A percentile compares a stretch with the other conserved stretches of the same genome.
Conservation (phyloP, 2,888 invertebrate species). For the Metalampra italica region DNA sequence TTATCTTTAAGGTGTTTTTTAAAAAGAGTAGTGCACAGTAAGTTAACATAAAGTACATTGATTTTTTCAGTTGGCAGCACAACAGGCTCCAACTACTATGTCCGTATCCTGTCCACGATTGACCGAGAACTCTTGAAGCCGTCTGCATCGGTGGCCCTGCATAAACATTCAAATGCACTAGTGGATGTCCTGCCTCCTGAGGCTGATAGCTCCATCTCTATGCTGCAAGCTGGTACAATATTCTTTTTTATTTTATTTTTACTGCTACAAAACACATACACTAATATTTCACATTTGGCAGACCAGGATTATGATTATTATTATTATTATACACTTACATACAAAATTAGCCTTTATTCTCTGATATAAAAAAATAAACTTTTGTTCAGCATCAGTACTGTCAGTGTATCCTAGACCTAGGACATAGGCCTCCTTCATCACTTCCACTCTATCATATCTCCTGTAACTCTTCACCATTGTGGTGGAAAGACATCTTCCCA, state of each 20-base stretch:
- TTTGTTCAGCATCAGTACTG: no score
- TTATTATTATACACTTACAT: no score
- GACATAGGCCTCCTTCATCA: no score
- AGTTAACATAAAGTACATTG: background rate
- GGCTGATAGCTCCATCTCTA: slow-evolving; percentile 99
- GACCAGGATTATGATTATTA: background rate
- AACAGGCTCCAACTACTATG: slow-evolving; percentile 99
- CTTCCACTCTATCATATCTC: no score
- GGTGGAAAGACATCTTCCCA: no score
- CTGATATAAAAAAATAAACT: no score
- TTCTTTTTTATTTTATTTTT: background rate
- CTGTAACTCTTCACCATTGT: no score
- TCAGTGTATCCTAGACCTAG: no score
- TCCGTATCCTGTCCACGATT: slow-evolving; percentile 98
- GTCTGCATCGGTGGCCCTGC: slow-evolving; percentile 98
- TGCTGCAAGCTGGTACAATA: slow-evolving; percentile 91
- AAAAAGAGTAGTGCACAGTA: no score
- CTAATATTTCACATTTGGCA: background rate
- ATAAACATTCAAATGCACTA: slow-evolving; percentile 99
- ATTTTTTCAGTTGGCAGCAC: slow-evolving; percentile 91
- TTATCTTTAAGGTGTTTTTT: no score
- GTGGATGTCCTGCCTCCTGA: slow-evolving; percentile 99
- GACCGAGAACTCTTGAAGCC: slow-evolving; percentile 98
- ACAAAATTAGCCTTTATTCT: no score
- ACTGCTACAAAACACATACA: background rate